Percentiles rank a stretch among this genome's conserved stretches.
Conservation (phyloP, 2,888 invertebrate genomes). For the Slavum lentiscoides region DNA sequence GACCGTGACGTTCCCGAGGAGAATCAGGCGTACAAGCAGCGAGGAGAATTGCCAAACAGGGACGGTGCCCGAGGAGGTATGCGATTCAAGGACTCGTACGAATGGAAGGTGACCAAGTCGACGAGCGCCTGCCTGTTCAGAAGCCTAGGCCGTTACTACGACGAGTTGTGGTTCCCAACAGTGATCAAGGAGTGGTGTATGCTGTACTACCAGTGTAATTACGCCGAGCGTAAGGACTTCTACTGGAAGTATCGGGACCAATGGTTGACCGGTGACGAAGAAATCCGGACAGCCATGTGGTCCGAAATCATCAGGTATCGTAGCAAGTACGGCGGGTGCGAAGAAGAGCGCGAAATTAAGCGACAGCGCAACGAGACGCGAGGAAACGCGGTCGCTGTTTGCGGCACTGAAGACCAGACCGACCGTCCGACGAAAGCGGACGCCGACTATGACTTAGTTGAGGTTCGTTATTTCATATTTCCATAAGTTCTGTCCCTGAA, state of each 20-base stretch:
- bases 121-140: neutral
- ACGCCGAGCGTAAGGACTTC: neutral
- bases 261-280: conserved; percentile 27
- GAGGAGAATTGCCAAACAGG: neutral
- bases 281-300: conserved; percentile 14
- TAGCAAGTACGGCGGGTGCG: neutral
- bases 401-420: neutral
- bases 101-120: no score
- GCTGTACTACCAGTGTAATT: conserved; percentile 29
- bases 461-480: neutral
- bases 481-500: no score
- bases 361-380: no score
- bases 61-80: neutral
- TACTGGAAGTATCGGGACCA: conserved; percentile 7
- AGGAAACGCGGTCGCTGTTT: neutral
- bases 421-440: neutral
- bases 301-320: neutral
- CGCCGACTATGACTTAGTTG: neutral
- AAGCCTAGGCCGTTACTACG: neutral
- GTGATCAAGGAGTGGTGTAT: conserved; percentile 18
- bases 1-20: no score
- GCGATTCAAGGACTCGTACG: neutral
- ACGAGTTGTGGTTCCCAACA: conserved; percentile 32
- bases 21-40: neutral
- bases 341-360: neutral